Evolutionary conservation across 1,140 invertebrate genomes (phyloP).

Genomic region (Euwallacea similis): DNA sequence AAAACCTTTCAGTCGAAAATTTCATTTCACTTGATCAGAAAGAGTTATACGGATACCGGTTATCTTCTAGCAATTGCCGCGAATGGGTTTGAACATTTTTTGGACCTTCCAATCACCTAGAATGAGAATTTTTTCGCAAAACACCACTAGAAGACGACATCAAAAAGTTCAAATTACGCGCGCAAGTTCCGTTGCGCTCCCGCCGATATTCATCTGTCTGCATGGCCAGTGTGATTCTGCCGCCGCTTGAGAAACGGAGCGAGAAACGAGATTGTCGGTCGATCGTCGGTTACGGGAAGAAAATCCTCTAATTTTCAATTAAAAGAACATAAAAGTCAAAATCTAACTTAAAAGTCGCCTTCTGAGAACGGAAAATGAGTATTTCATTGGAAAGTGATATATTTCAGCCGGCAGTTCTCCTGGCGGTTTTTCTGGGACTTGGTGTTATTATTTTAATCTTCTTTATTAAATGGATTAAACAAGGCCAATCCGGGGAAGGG

Average conservation of each 20-base stretch:
- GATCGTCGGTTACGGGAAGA: constrained; percentile 4
- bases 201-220: constrained; percentile 13
- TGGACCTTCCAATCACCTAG: neutral
- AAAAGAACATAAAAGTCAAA: neutral
- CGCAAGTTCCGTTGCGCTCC: constrained; percentile 8
- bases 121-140: constrained; percentile 21
- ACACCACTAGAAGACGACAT: neutral
- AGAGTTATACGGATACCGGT: neutral
- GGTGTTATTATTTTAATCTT: constrained; percentile 29
- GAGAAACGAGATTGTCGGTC: neutral
- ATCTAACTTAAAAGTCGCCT: neutral
- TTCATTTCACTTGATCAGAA: constrained; percentile 13
- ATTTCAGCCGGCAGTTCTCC: constrained; percentile 9
- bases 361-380: constrained; percentile 2
- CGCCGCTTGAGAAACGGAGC: constrained; percentile 11
- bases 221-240: constrained; percentile 9
- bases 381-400: constrained; percentile 14
- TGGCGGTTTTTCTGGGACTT: constrained; percentile 25
- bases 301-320: neutral
- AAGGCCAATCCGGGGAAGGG: constrained; percentile 7
- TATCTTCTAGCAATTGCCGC: neutral
- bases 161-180: constrained; percentile 18
- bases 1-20: constrained; percentile 20
- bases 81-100: constrained; percentile 20
- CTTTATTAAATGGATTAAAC: constrained; percentile 25